Percentiles rank a stretch among this genome's conserved stretches.
phyloP scores from a whole-genome alignment of 2,888 invertebrate genomes.

The Margaritifera margaritifera region DNA sequence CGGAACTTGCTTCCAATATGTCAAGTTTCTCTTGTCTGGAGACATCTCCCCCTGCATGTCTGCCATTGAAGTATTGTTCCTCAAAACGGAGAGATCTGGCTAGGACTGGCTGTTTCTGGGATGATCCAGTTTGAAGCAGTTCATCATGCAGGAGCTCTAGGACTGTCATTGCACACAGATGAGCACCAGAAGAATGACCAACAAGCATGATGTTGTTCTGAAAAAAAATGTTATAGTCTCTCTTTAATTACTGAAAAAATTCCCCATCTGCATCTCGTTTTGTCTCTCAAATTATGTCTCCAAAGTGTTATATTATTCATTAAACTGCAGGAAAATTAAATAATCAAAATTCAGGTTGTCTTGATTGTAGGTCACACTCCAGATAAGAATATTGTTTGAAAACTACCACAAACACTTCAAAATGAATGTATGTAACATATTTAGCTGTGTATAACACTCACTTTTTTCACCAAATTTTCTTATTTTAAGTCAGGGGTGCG shows the following conservation, averaged over 20 bases:
- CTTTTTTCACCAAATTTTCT: too few species aligned
- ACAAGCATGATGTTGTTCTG: slow-evolving; percentile 63
- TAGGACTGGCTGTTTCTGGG: slow-evolving; percentile 1
- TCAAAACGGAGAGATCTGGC: slow-evolving; percentile 24
- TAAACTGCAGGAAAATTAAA: neutral
- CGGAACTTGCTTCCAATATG: slow-evolving; percentile 33
- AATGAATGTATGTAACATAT: too few species aligned
- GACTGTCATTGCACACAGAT: slow-evolving; percentile 65
- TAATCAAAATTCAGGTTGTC: neutral
- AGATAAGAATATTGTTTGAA: too few species aligned
- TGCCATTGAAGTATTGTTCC: slow-evolving; percentile 39
- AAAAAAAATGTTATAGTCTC: slow-evolving; percentile 5
- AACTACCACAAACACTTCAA: too few species aligned
- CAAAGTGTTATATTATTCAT: too few species aligned
- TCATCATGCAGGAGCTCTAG: slow-evolving; percentile 63
- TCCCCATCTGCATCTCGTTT: too few species aligned
- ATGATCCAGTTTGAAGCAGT: slow-evolving; percentile 18
- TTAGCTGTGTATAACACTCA: too few species aligned
- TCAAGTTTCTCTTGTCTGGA: slow-evolving; percentile 35
- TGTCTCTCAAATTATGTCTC: too few species aligned
- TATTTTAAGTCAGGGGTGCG: too few species aligned
- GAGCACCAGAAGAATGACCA: slow-evolving; percentile 70
- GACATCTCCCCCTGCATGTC: slow-evolving; percentile 33
- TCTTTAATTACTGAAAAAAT: too few species aligned
- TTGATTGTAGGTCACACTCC: neutral